A percentile compares a stretch with the other conserved stretches of the same genome.
These are phyloP conservation scores for Pararge aegeria DNA, from an alignment of 1,140 invertebrate species.

Conservation along the genomic window DNA sequence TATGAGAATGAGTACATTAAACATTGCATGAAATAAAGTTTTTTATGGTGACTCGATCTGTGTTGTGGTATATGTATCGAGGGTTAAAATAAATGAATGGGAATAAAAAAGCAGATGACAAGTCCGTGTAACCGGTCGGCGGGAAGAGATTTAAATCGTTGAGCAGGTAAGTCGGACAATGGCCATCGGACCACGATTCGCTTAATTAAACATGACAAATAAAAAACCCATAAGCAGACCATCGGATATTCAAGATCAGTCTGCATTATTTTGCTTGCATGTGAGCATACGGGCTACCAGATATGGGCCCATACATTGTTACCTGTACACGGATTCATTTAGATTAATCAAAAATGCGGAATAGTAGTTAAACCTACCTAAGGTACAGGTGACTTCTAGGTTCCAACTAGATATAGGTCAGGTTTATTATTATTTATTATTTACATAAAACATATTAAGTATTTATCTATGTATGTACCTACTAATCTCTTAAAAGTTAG, in stretches of 20 bases:
- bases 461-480: too few relatives aligned
- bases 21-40: conserved; percentile 14
- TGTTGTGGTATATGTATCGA: conserved; percentile 57
- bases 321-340: too few relatives aligned
- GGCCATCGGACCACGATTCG: conserved; percentile 68
- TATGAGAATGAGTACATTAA: conserved; percentile 13
- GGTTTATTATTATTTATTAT: too few relatives aligned
- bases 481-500: too few relatives aligned
- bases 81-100: conserved; percentile 65
- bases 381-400: too few relatives aligned
- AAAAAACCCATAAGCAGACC: conserved; percentile 57
- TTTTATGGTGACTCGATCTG: conserved; percentile 32
- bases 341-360: too few relatives aligned
- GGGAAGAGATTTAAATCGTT: conserved; percentile 65
- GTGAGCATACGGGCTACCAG: conserved; percentile 14
- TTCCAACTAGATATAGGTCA: too few relatives aligned
- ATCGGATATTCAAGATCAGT: conserved; percentile 48
- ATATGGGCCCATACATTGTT: not conserved
- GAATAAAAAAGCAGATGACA: conserved; percentile 66
- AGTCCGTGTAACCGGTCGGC: conserved; percentile 60
- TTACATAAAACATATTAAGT: too few relatives aligned
- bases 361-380: too few relatives aligned
- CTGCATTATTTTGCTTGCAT: conserved; percentile 38
- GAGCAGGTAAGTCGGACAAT: conserved; percentile 74
- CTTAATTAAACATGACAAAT: conserved; percentile 77